Conservation (phyloP, 2,888 invertebrate genomes). For the Meta bourneti region DNA sequence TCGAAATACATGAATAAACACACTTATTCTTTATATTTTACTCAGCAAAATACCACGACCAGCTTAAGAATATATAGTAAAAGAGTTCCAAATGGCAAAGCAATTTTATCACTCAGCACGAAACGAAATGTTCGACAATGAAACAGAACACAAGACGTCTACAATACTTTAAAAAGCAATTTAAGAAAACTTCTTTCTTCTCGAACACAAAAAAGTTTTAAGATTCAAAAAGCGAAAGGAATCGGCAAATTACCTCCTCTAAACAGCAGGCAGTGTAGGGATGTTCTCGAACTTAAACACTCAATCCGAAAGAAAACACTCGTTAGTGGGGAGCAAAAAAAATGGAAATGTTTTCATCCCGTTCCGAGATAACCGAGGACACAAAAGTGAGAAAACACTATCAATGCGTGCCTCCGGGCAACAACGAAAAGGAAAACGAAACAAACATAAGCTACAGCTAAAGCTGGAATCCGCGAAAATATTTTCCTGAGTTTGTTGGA, state of each 20-base stretch:
- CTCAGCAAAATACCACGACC: too few relatives aligned
- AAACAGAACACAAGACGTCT: too few relatives aligned
- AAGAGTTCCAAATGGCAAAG: too few relatives aligned
- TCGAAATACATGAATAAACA: too few relatives aligned
- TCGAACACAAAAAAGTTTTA: neutral
- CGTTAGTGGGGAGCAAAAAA: neutral
- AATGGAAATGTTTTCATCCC: neutral
- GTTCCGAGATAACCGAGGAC: neutral
- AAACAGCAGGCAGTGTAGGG: neutral
- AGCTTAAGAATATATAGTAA: too few relatives aligned
- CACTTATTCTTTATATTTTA: too few relatives aligned
- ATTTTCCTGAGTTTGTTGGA: conserved; percentile 15
- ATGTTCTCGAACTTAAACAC: neutral
- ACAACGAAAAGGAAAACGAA: neutral
- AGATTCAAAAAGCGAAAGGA: conserved; percentile 2
- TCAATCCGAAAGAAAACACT: neutral
- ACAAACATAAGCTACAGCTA: neutral
- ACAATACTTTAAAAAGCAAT: neutral
- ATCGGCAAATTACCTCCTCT: conserved; percentile 21
- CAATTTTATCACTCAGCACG: too few relatives aligned
- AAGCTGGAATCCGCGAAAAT: neutral
- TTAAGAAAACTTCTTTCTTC: neutral
- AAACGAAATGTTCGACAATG: too few relatives aligned
- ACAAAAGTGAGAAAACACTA: conserved; percentile 21
- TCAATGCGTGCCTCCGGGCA: conserved; percentile 10